Conservation (phyloP, 2,888 invertebrate genomes). For the Drosophila subsilvestris region DNA sequence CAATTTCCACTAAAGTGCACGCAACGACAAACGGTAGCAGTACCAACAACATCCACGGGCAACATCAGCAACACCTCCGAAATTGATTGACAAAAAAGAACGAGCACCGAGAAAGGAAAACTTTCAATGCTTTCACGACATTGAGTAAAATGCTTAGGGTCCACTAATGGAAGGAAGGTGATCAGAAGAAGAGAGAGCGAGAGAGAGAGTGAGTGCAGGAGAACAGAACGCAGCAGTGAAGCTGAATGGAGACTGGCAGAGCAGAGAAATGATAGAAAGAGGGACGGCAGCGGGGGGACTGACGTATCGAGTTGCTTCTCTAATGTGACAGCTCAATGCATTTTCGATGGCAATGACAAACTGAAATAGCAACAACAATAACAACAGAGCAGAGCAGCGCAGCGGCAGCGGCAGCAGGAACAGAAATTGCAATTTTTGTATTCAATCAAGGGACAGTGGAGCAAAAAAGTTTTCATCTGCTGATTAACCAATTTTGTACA, state of each 20-base stretch:
- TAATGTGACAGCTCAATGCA: constrained; percentile 81
- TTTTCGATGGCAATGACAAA: constrained; percentile 77
- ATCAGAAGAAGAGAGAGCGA: not conserved
- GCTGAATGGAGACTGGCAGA: not conserved
- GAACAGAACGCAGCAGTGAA: not conserved
- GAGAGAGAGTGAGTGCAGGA: not conserved
- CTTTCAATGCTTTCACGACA: constrained; percentile 40
- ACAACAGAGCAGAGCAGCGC: constrained; percentile 28
- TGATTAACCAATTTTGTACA: not conserved
- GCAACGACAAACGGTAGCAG: constrained; percentile 63
- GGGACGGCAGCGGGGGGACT: constrained; percentile 24
- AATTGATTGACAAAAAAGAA: constrained; percentile 74
- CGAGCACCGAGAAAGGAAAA: constrained; percentile 17
- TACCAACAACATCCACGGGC: constrained; percentile 31
- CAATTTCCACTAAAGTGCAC: constrained; percentile 78
- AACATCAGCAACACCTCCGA: constrained; percentile 69
- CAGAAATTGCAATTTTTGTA: constrained; percentile 58
- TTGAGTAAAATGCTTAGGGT: constrained; percentile 58
- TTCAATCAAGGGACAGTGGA: constrained; percentile 51
- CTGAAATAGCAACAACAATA: constrained; percentile 52
- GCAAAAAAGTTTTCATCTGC: constrained; percentile 1
- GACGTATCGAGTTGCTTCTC: constrained; percentile 76
- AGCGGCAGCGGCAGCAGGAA: constrained; percentile 55
- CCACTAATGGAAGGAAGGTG: constrained; percentile 34
- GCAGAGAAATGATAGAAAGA: not conserved